Evolutionary conservation across 2,113 vertebrate genomes (phyloP).

Genomic region (Phyllostomus discolor): DNA sequence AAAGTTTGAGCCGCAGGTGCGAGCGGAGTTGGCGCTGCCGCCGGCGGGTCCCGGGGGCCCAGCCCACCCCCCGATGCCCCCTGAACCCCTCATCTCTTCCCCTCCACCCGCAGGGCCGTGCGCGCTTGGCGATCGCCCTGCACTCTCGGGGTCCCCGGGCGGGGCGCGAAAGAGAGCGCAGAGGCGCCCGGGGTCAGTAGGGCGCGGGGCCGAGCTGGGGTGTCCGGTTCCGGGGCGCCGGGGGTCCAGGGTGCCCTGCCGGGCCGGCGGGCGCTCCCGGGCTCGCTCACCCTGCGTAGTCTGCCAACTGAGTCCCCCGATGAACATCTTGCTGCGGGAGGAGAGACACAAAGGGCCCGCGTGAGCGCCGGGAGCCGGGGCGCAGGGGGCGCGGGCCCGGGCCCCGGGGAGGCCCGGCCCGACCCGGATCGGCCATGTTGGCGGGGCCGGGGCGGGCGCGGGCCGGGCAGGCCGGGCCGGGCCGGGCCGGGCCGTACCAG

Average conservation of each 20-base stretch:
- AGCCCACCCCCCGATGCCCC: constrained; percentile 48
- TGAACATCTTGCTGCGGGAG: constrained; percentile 95
- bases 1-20: constrained; percentile 79
- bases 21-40: constrained; percentile 69
- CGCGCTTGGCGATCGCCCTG: constrained; percentile 20
- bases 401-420: constrained; percentile 61
- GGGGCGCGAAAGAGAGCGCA: constrained; percentile 60
- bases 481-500: constrained; percentile 87
- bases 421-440: constrained; percentile 71
- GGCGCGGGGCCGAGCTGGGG: constrained; percentile 64
- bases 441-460: constrained; percentile 60
- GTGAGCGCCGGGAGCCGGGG: constrained; percentile 70
- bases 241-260: constrained; percentile 39
- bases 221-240: constrained; percentile 47
- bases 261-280: constrained; percentile 47
- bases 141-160: constrained; percentile 53
- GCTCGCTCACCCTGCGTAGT: constrained; percentile 93
- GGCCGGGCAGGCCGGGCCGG: constrained; percentile 68
- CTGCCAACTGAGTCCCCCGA: constrained; percentile 97
- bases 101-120: constrained; percentile 52
- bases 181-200: constrained; percentile 65
- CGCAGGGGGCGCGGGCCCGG: constrained; percentile 64
- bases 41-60: constrained; percentile 55
- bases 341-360: constrained; percentile 73
- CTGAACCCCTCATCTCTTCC: constrained; percentile 33